Evolutionary conservation across 1,140 invertebrate genomes (phyloP).

Genomic region (Achroia grisella): DNA sequence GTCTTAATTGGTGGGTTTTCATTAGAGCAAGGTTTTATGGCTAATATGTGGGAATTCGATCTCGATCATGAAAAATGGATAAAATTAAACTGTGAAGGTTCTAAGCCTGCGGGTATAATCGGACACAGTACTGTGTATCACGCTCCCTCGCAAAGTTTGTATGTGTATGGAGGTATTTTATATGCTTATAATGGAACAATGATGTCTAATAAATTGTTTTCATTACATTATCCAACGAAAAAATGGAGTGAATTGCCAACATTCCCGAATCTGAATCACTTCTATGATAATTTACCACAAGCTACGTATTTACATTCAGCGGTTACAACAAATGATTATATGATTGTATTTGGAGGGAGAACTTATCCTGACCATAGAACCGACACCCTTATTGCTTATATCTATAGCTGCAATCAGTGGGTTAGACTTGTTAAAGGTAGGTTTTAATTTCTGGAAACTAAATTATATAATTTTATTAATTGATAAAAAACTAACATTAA

Average conservation of each 20-base stretch:
- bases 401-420: slow-evolving; percentile 94
- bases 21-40: slow-evolving; percentile 80
- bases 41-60: slow-evolving; percentile 89
- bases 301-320: slow-evolving; percentile 92
- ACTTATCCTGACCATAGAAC: slow-evolving; percentile 79
- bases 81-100: slow-evolving; percentile 79
- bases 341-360: slow-evolving; percentile 92
- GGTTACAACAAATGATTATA: slow-evolving; percentile 89
- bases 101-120: slow-evolving; percentile 87
- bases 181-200: slow-evolving; percentile 82
- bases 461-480: neutral
- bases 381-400: slow-evolving; percentile 88
- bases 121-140: slow-evolving; percentile 95
- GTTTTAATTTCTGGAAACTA: slow-evolving; percentile 10
- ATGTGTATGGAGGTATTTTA: slow-evolving; percentile 91
- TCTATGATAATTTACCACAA: slow-evolving; percentile 76
- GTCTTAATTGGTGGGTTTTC: slow-evolving; percentile 93
- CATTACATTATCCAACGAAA: slow-evolving; percentile 83
- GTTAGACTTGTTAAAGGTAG: slow-evolving; percentile 77
- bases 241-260: slow-evolving; percentile 86
- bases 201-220: slow-evolving; percentile 84
- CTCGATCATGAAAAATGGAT: slow-evolving; percentile 83
- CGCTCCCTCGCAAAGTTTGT: slow-evolving; percentile 85
- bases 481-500: neutral
- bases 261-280: slow-evolving; percentile 77